phyloP scores from a whole-genome alignment of 1,140 invertebrate genomes.

The Carposina sasakii region DNA sequence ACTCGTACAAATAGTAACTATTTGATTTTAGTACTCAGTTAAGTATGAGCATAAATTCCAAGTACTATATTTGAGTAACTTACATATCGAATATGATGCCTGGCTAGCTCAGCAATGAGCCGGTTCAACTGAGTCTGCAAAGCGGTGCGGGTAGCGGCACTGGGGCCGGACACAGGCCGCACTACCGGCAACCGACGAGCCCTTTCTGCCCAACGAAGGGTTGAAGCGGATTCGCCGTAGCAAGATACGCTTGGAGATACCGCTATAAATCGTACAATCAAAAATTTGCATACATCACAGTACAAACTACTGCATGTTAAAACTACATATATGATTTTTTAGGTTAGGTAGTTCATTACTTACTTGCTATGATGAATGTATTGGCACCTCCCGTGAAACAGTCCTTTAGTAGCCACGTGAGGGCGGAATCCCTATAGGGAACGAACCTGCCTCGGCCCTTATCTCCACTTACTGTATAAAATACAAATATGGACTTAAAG shows the following conservation, averaged over 20 bases:
- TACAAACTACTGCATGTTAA: background rate
- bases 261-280: constrained; percentile 61
- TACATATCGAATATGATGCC: constrained; percentile 50
- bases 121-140: constrained; percentile 61
- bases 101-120: constrained; percentile 39
- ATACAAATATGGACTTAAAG: background rate
- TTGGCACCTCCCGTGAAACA: constrained; percentile 72
- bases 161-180: constrained; percentile 73
- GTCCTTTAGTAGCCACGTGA: constrained; percentile 81
- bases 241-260: constrained; percentile 79
- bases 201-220: constrained; percentile 79
- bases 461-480: constrained; percentile 58
- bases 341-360: constrained; percentile 27
- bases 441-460: constrained; percentile 73
- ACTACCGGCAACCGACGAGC: constrained; percentile 75
- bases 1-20: background rate
- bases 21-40: background rate
- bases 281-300: constrained; percentile 20
- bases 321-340: background rate
- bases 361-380: constrained; percentile 75
- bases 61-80: constrained; percentile 12
- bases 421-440: constrained; percentile 82
- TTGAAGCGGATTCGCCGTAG: constrained; percentile 82
- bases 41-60: constrained; percentile 1
- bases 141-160: constrained; percentile 71